phyloP scores from a whole-genome alignment of 2,113 vertebrate species.

The Chascanopsetta lugubris region DNA sequence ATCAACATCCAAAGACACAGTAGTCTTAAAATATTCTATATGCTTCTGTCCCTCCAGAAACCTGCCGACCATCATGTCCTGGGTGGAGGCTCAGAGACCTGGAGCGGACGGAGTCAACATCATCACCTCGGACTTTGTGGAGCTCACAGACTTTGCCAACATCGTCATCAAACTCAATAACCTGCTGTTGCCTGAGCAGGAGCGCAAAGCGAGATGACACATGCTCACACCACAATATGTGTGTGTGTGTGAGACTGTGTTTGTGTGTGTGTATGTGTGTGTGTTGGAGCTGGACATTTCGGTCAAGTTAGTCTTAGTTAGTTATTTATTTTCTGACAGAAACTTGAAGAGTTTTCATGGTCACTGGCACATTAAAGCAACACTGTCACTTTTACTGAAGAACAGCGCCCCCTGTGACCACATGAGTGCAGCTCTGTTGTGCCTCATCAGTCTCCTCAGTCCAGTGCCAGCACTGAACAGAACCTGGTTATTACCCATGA shows the following conservation, averaged over 20 bases:
- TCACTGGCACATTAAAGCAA: not conserved
- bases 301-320: conserved; percentile 9
- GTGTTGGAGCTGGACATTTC: not conserved
- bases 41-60: conserved; percentile 81
- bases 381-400: not conserved
- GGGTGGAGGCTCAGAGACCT: conserved; percentile 94
- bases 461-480: no score
- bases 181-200: conserved; percentile 79
- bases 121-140: conserved; percentile 98
- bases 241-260: conserved; percentile 1
- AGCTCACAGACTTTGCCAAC: conserved; percentile 94
- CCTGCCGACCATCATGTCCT: conserved; percentile 92
- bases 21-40: no score
- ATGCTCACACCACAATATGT: not conserved
- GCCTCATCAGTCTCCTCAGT: not conserved
- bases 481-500: no score
- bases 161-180: conserved; percentile 93
- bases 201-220: conserved; percentile 57
- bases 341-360: not conserved
- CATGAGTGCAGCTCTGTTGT: not conserved
- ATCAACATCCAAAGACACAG: no score
- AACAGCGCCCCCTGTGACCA: not conserved
- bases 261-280: not conserved
- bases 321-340: not conserved
- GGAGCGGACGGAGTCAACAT: conserved; percentile 93